phyloP scores from a whole-genome alignment of 1,140 invertebrate genomes.

The Hestina assimilis region DNA sequence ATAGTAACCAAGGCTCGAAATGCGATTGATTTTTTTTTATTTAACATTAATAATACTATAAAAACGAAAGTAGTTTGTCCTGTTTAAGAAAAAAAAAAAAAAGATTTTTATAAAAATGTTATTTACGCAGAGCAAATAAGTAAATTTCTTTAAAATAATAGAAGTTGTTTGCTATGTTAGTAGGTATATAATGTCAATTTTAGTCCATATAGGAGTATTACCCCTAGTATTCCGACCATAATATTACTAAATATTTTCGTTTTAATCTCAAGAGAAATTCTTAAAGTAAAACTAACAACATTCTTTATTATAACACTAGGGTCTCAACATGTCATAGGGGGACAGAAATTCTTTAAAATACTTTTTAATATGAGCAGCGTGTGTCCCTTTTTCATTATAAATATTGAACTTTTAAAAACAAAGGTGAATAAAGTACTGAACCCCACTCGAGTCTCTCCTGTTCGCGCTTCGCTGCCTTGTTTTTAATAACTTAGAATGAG shows the following conservation, averaged over 20 bases:
- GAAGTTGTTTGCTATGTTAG: no score
- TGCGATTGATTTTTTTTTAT: no score
- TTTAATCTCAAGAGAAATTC: constrained; percentile 16
- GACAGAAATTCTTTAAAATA: constrained; percentile 1
- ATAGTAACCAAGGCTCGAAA: no score
- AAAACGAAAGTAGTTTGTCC: no score
- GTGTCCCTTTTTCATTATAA: constrained; percentile 26
- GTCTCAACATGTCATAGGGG: not conserved
- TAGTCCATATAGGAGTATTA: no score
- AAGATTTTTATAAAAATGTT: no score
- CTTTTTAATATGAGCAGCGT: constrained; percentile 20
- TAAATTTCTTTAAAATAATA: no score
- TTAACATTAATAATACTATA: no score
- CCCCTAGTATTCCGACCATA: not conserved
- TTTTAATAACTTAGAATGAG: constrained; percentile 30
- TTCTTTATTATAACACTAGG: not conserved
- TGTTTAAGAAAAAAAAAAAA: no score
- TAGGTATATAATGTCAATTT: no score
- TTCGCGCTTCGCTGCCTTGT: constrained; percentile 26
- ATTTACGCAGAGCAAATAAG: no score
- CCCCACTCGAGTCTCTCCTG: constrained; percentile 1
- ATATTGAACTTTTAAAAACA: constrained; percentile 21
- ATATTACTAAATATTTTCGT: not conserved
- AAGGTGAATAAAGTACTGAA: constrained; percentile 15
- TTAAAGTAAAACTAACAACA: constrained; percentile 3